Base-by-base conservation (phyloP, 2,113 vertebrate genomes). In the Oncorhynchus keta region DNA sequence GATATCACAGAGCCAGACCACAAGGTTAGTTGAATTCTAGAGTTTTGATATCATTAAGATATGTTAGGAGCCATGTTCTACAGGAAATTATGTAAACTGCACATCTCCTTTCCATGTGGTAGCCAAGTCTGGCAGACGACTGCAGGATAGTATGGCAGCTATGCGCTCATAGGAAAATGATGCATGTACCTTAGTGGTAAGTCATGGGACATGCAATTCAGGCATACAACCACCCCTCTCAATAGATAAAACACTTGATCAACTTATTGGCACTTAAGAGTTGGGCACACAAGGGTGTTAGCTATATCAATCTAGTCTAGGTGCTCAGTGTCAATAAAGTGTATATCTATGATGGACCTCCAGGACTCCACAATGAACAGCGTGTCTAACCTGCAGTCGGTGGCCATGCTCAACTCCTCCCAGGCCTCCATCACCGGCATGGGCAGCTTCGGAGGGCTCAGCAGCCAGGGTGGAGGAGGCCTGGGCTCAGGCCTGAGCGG, bases 1-100 rank as follows among this genome's bases (percentile, higher is more conserved):
- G 97, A 98, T 91, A 97, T 98, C 89, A 98, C 97, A 0, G 97
- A 98, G 77, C 97, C 97, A 0, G 96, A 98, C 80, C 94, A 95
- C 81, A 97, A 97, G 94, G 94, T 94, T 90, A 92, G 90, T 89
- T 72, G 73, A 18, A 16, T 55, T 55, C 51, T 55, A 55, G 51
- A 55, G 13, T 14, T 55, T 55, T 55, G 12, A 55, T 18, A 14
- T 16, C 51, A 55, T 55, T 18, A 55, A 55, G 51, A 14, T 55
- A 3, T 55, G 2, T 16, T 55, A 55, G 51, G 51, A 55, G 4
- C 51, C 16, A 18, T 55, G 51, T 55, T 55, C 51, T 18, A 18
- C 51, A 55, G 51, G 51, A 55, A 55, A 55, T 16, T 55, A 18
- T 55, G 51, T 55, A 18, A 55, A 55, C 51, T 55, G 51, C 51